Evolutionary conservation across 1,140 invertebrate genomes (phyloP), one percentile per base, ranked within the genome.

Genomic region (Monochamus saltuarius): DNA sequence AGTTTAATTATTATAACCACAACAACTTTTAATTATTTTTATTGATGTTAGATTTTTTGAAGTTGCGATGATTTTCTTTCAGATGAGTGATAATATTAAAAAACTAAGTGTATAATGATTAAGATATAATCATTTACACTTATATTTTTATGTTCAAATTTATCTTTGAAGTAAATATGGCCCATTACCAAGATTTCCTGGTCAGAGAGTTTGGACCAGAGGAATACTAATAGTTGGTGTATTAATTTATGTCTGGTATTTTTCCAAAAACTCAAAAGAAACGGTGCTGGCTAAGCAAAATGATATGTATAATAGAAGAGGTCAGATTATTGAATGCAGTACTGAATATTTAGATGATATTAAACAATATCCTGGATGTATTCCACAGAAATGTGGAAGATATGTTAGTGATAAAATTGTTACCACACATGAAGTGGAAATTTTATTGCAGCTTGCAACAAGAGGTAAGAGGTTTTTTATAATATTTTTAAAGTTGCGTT

Each of bases 341-440:
- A 22, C 71, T 6, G 77, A 82, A 47, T 87, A 85, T 70, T 76
- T 78, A 66, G 73, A 75, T 49, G 85, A 87, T 68, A 61, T 82
- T 16, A 68, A 77, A 46, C 69, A 73, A 56, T 88, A 79, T 79
- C 77, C 83, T 8, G 85, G 83, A 7, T 94, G 91, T 74, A 75
- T 85, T 53, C 89, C 90, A 6, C 82, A 84, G 67, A 83, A 84
- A 70, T 95, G 92, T 80, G 89, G 89, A 7, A 81, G 91, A 70
- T 81, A 87, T 69, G 86, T 94, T 3, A 85, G 85, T 45, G 91
- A 95, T 76, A 84, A 83, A 69, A 73, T 94, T 19, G 79, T 94
- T 6, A 81, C 85, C 2, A 69, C 78, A 3, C 76, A 79, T 49
- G 91, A 94, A 78, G 84, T 83, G 7, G 81, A 86, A 56, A 77